Percentiles rank a stretch among this genome's conserved stretches.
Conservation (phyloP, 2,113 vertebrate genomes). For the Condylura cristata region DNA sequence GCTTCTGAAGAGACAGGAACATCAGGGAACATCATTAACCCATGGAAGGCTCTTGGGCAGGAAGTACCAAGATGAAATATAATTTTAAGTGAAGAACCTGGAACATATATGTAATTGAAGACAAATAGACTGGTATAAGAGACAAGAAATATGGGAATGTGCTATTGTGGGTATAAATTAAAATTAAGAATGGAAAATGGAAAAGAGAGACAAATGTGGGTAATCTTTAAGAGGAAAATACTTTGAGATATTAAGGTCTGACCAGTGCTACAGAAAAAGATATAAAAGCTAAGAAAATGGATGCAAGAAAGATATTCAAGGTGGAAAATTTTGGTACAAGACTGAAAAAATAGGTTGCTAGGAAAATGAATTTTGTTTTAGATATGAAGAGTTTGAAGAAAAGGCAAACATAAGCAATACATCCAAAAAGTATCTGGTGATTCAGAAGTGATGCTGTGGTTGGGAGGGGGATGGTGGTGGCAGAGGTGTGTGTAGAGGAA, state of each 20-base stretch:
- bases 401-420: neutral
- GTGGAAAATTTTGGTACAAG: neutral
- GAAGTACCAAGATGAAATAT: neutral
- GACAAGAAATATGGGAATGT: neutral
- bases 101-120: neutral
- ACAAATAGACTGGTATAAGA: neutral
- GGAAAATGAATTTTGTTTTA: neutral
- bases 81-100: neutral
- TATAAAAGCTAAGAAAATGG: neutral
- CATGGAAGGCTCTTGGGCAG: neutral
- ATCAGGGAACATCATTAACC: neutral
- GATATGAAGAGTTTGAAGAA: neutral
- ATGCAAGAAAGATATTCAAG: neutral
- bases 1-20: neutral
- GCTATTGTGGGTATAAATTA: neutral
- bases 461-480: neutral
- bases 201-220: neutral
- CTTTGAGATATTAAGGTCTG: neutral
- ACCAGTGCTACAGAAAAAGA: neutral
- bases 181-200: neutral
- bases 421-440: neutral
- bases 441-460: neutral
- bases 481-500: neutral
- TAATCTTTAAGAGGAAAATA: conserved; percentile 3
- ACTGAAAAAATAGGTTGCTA: neutral